A percentile compares a stretch with the other conserved stretches of the same genome.
These are phyloP conservation scores for Panagrolaimus sp. DNA, from an alignment of 1,140 invertebrate genomes.

Conservation along the genomic window DNA sequence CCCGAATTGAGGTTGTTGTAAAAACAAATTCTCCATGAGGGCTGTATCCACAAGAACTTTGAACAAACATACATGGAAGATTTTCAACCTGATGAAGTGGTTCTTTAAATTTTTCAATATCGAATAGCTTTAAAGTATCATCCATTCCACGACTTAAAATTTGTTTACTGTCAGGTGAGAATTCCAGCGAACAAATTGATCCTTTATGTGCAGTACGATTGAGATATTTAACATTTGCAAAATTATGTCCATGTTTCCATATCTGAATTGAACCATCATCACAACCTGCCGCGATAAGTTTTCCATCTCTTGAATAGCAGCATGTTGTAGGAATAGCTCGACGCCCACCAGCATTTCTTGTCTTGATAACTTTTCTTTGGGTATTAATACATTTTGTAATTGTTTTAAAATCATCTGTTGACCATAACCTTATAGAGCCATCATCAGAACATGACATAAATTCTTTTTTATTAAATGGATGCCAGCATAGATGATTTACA, in stretches of 20 bases:
- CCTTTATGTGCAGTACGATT: constrained; percentile 75
- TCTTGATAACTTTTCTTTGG: constrained; percentile 81
- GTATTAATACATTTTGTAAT: constrained; percentile 60
- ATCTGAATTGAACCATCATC: constrained; percentile 92
- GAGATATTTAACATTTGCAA: constrained; percentile 71
- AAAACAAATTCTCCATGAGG: constrained; percentile 82
- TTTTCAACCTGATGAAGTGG: constrained; percentile 68
- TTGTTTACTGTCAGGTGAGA: constrained; percentile 77
- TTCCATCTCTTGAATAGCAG: constrained; percentile 77
- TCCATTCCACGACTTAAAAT: constrained; percentile 77
- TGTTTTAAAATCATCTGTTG: constrained; percentile 68
- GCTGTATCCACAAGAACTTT: constrained; percentile 85
- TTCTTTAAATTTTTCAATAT: constrained; percentile 75
- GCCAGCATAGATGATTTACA: constrained; percentile 83
- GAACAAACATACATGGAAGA: constrained; percentile 76
- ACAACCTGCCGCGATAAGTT: constrained; percentile 78
- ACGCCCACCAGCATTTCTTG: constrained; percentile 76
- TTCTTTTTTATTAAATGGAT: constrained; percentile 81
- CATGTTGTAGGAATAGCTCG: constrained; percentile 80
- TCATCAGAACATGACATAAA: constrained; percentile 90
- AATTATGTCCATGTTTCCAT: constrained; percentile 80
- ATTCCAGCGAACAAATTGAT: constrained; percentile 77
- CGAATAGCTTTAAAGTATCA: constrained; percentile 91
- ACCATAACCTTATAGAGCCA: constrained; percentile 82
- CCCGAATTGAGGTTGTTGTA: constrained; percentile 73